Evolutionary conservation across 2,888 invertebrate genomes (phyloP), one percentile per base, ranked within the genome.

Genomic region (Galerucella pusilla): DNA sequence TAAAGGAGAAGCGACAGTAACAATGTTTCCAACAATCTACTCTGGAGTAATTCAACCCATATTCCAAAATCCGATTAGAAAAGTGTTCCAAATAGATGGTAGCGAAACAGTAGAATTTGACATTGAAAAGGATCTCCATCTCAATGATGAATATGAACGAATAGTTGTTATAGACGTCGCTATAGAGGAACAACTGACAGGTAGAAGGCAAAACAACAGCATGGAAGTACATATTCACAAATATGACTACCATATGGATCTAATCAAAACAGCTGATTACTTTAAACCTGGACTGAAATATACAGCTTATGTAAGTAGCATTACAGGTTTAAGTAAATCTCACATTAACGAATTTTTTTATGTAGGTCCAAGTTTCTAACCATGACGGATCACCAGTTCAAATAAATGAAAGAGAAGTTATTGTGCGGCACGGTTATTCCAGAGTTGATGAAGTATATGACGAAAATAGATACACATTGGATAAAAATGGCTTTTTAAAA

Each of bases 221-320:
- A 90, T 92, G 2, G 90, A 94, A 76, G 89, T 96, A 54, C 90
- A 93, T 71, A 88, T 98, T 9, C 96, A 95, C 87, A 92, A 93
- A 72, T 92, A 94, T 84, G 92, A 92, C 79, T 94, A 95, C 82
- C 92, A 92, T 80, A 90, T 96, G 88, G 91, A 93, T 75, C 89
- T 95, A 69, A 91, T 96, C 25, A 92, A 94, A 81, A 93, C 94
- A 28, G 94, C 97, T 0, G 94, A 94, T 81, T 93, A 94, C 79
- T 98, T 97, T 88, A 96, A 97, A 86, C 97, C 97, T 1, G 95
- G 94, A 28, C 89, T 97, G 68, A 94, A 94, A 78, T 96, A 94
- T 81, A 93, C 92, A 46, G 93, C 96, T 28, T 94, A 93, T 88
- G 95, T 95, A 88, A 90, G 91, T 87, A 78, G 71, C 45, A 28